phyloP scores from a whole-genome alignment of 2,888 invertebrate species.

The Phortica magna region DNA sequence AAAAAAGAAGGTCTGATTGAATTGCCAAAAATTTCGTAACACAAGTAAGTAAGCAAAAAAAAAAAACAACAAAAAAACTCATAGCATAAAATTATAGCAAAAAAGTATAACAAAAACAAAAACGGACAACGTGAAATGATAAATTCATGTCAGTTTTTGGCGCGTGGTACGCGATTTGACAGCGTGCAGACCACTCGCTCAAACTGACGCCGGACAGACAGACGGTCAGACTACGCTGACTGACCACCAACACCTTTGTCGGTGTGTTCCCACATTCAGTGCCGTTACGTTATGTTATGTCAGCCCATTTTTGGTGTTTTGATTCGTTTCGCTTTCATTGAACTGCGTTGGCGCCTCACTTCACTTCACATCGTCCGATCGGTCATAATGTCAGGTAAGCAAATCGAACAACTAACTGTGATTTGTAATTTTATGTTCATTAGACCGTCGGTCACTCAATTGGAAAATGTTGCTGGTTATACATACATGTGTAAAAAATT shows the following conservation, averaged over 20 bases:
- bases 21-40: too few species aligned
- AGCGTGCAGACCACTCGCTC: conserved; percentile 29
- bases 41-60: not conserved
- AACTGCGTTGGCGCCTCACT: conserved; percentile 18
- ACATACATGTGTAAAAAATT: conserved; percentile 6
- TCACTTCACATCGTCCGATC: not conserved
- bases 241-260: conserved; percentile 3
- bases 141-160: conserved; percentile 31
- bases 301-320: not conserved
- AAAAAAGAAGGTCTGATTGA: too few species aligned
- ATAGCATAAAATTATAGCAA: not conserved
- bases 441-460: not conserved
- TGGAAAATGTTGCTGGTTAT: not conserved
- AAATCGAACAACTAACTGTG: conserved; percentile 7
- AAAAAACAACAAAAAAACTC: not conserved
- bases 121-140: conserved; percentile 7
- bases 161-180: conserved; percentile 30
- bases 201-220: not conserved
- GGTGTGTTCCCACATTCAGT: not conserved
- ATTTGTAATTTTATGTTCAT: conserved; percentile 5
- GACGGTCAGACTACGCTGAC: not conserved
- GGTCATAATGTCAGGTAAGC: not conserved
- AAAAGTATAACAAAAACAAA: not conserved
- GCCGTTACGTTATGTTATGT: too few species aligned
- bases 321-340: conserved; percentile 1